Base-by-base conservation (phyloP, 2,113 vertebrate species). In the Caracal caracal region DNA sequence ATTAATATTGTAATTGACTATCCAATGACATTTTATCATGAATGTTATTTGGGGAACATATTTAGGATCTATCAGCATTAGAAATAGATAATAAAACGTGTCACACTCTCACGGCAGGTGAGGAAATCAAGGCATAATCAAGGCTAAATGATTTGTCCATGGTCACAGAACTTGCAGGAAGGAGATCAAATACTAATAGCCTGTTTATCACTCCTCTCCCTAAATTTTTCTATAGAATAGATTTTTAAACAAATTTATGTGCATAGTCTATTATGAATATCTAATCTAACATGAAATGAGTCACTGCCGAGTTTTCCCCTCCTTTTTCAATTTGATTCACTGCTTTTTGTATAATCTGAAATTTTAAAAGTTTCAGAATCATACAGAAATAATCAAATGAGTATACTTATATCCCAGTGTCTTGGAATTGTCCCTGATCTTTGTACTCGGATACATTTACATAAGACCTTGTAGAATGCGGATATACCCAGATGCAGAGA, bases 261-360 rank as follows among this genome's bases (percentile, higher is more conserved):
- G 33, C 13, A 43, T 37, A 79, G 20, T 75, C 40, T 59, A 73
- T 1, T 59, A 53, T 59, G 56, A 86, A 83, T 84, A 53, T 35
- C 8, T 51, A 88, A 9, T 49, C 33, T 80, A 85, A 81, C 13
- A 82, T 66, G 33, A 88, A 93, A 51, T 92, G 7, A 71, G 78
- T 88, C 49, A 59, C 10, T 86, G 33, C 40, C 71, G 33, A n/a
- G 10, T 75, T 89, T 96, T 51, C 6, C 4, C 13, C 24, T 3
- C 3, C 24, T 26, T 79, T 82, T 26, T 66, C 51, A 49, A 26
- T 53, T 35, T 92, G 17, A 70, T 22, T 70, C 33, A 49, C 65
- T 92, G 88, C 5, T 70, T 79, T 97, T 88, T 83, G 28, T 94
- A 70, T 35, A 78, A 59, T 30, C 35, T 90, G 17, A 66, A 88